phyloP scores from a whole-genome alignment of 2,797 vertebrate genomes.

The Diceros bicornis region DNA sequence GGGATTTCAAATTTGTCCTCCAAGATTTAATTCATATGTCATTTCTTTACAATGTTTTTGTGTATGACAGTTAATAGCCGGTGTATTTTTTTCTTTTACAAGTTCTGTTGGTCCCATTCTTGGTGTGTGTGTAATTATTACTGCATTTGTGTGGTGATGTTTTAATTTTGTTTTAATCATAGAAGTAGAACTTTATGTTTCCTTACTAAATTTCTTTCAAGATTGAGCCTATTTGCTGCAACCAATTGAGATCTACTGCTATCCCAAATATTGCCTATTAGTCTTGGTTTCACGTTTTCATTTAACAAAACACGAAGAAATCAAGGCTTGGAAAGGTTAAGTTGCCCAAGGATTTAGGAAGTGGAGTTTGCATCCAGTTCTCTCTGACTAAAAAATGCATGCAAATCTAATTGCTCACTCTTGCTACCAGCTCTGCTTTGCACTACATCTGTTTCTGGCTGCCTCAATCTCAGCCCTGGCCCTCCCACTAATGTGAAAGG shows the following conservation, averaged over 20 bases:
- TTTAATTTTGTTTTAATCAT: not conserved
- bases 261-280: not conserved
- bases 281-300: not conserved
- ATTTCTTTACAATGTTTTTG: constrained; percentile 30
- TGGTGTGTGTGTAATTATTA: not conserved
- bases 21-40: not conserved
- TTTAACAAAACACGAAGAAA: constrained; percentile 25
- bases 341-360: not conserved
- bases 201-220: not conserved
- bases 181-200: constrained; percentile 2
- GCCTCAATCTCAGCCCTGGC: accelerated
- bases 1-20: constrained; percentile 43
- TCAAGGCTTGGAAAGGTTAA: not conserved
- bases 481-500: not conserved
- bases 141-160: not conserved
- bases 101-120: not conserved
- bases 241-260: not conserved
- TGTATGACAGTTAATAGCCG: not conserved
- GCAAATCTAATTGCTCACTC: not conserved
- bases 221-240: not conserved
- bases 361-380: not conserved
- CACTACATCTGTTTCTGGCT: not conserved
- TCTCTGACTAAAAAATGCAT: not conserved
- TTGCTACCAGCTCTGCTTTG: not conserved
- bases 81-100: not conserved